phyloP scores from a whole-genome alignment of 2,888 invertebrate genomes.

The Lasioglossum zephyrum region DNA sequence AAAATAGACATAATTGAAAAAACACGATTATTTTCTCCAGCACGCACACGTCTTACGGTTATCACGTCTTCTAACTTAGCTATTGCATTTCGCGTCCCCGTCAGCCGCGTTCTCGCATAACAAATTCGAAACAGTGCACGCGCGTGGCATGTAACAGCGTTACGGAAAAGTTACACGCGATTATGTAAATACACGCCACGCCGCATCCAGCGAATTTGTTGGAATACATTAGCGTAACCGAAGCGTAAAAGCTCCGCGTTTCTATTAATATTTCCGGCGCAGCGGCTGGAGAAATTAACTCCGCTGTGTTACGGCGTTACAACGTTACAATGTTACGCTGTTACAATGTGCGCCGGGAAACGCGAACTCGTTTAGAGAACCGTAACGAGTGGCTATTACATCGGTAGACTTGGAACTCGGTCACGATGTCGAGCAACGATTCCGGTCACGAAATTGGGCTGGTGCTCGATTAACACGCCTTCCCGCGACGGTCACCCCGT shows the following conservation, averaged over 20 bases:
- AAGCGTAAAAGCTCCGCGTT: conserved; percentile 11
- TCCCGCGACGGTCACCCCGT: background rate
- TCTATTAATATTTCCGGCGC: conserved; percentile 1
- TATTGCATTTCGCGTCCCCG: background rate
- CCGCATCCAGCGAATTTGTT: conserved; percentile 15
- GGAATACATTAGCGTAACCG: background rate
- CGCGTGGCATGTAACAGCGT: conserved; percentile 3
- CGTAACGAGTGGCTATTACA: conserved; percentile 9
- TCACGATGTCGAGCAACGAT: conserved; percentile 17
- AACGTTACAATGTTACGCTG: background rate
- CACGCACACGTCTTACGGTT: background rate
- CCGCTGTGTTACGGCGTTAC: background rate
- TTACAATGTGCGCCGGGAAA: background rate
- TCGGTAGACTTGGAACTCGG: background rate
- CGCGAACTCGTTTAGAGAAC: background rate
- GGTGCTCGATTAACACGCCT: background rate
- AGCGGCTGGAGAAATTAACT: background rate
- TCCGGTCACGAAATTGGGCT: conserved; percentile 20
- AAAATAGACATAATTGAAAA: too few species aligned
- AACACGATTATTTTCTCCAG: too few species aligned
- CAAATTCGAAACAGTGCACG: background rate
- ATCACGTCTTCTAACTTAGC: background rate
- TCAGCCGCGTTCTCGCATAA: background rate
- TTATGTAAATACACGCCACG: conserved; percentile 22
- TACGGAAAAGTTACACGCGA: conserved; percentile 5